These are phyloP conservation scores for Orthonyx spaldingii DNA, from an alignment of 2,113 vertebrate genomes.

Conservation along the genomic window DNA sequence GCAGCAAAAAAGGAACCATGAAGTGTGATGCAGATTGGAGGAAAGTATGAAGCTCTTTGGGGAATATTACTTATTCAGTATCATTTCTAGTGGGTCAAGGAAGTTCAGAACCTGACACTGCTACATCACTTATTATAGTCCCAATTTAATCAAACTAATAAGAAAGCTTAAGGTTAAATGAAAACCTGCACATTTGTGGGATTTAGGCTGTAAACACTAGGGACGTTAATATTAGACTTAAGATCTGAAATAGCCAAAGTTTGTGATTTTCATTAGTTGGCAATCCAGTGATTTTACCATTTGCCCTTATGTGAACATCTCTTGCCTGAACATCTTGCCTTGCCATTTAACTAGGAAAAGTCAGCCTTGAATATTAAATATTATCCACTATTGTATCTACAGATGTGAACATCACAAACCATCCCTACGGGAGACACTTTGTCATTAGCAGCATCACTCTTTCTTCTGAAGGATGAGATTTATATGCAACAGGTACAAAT, in stretches of 20 bases:
- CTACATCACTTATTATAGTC: neutral
- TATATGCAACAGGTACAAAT: neutral
- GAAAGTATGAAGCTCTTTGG: neutral
- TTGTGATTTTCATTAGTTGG: neutral
- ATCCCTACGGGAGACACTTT: neutral
- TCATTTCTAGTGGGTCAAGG: neutral
- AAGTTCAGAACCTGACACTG: neutral
- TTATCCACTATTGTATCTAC: neutral
- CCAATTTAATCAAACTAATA: neutral
- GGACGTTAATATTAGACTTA: neutral
- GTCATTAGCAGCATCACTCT: neutral
- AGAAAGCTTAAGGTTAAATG: neutral
- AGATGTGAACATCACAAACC: neutral
- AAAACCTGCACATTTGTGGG: neutral
- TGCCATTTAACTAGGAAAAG: neutral
- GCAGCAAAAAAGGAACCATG: neutral
- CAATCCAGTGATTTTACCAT: neutral
- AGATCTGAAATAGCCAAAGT: neutral
- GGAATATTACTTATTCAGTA: neutral
- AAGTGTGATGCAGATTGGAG: neutral
- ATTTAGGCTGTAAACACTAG: neutral
- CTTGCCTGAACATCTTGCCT: neutral
- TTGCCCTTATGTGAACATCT: neutral
- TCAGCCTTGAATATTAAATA: neutral
- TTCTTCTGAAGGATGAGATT: neutral